Conservation (phyloP, 2,113 vertebrate genomes). For the Lipophrys pholis region DNA sequence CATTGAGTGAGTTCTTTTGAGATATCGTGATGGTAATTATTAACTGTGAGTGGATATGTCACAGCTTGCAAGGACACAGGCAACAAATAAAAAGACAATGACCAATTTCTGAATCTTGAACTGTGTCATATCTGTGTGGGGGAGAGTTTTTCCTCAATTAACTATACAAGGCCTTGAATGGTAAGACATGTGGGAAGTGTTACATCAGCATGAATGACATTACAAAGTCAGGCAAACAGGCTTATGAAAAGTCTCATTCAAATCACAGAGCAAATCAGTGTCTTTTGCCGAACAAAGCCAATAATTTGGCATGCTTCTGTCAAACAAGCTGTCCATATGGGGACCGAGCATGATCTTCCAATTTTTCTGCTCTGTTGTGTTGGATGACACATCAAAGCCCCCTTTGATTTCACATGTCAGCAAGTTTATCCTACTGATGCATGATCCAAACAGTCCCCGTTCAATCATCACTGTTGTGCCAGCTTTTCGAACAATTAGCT, state of each 20-base stretch:
- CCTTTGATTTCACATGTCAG: constrained; percentile 58
- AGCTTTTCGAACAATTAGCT: constrained; percentile 8
- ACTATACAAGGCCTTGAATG: constrained; percentile 6
- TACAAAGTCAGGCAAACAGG: constrained; percentile 3
- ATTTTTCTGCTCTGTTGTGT: constrained; percentile 38
- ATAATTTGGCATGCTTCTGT: constrained; percentile 29
- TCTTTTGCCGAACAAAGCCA: constrained; percentile 41
- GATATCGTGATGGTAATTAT: background rate
- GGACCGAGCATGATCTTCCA: constrained; percentile 33
- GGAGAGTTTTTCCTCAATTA: constrained; percentile 1
- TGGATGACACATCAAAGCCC: constrained; percentile 60
- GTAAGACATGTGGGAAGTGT: background rate
- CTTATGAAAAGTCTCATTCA: constrained; percentile 34
- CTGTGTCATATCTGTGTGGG: background rate
- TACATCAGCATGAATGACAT: constrained; percentile 12
- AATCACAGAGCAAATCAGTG: constrained; percentile 43
- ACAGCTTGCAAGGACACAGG: constrained; percentile 7
- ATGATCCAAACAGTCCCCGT: constrained; percentile 1
- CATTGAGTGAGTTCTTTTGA: background rate
- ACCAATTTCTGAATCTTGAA: constrained; percentile 2
- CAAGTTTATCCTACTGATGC: constrained; percentile 38
- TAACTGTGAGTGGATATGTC: constrained; percentile 1
- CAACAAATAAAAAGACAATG: constrained; percentile 8
- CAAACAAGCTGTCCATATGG: constrained; percentile 50
- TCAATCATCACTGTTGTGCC: background rate